These are phyloP conservation scores for Tenebrio molitor DNA, from an alignment of 1,140 invertebrate species.

Conservation along the genomic window DNA sequence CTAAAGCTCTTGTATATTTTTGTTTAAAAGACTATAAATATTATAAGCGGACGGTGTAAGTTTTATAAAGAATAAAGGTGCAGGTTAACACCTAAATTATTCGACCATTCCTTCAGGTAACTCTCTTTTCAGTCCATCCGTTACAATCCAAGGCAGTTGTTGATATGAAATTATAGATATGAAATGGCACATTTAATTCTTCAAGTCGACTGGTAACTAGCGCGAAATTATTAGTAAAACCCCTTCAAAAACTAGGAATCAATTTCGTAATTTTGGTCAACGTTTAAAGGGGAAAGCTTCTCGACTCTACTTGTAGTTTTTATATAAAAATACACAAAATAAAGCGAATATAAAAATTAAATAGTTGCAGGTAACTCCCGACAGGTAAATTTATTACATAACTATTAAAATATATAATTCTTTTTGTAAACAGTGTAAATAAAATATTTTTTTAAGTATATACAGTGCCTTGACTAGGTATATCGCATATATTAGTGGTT, in stretches of 20 bases:
- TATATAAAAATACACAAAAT: constrained; percentile 48
- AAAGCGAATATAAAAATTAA: constrained; percentile 51
- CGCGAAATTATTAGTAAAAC: constrained; percentile 31
- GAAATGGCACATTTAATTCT: constrained; percentile 47
- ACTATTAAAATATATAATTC: constrained; percentile 50
- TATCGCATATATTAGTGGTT: constrained; percentile 61
- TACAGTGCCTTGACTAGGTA: constrained; percentile 64
- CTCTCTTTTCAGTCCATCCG: constrained; percentile 62
- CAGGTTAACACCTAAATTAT: constrained; percentile 34
- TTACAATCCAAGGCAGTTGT: constrained; percentile 60
- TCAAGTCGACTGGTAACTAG: constrained; percentile 36
- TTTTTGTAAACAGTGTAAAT: constrained; percentile 58
- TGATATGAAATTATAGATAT: constrained; percentile 57
- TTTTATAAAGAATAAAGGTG: constrained; percentile 45
- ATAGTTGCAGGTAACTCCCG: constrained; percentile 51
- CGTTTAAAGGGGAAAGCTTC: constrained; percentile 28
- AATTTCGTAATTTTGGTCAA: constrained; percentile 23
- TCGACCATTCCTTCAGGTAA: constrained; percentile 57
- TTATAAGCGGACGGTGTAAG: constrained; percentile 47
- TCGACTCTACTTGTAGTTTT: constrained; percentile 35
- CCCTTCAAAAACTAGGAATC: constrained; percentile 34
- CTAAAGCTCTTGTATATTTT: constrained; percentile 46
- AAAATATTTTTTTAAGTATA: constrained; percentile 61
- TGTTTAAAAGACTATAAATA: constrained; percentile 43
- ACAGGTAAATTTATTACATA: constrained; percentile 51